These are phyloP conservation scores for Ia io DNA, from an alignment of 2,113 vertebrate species.

Conservation along the genomic window DNA sequence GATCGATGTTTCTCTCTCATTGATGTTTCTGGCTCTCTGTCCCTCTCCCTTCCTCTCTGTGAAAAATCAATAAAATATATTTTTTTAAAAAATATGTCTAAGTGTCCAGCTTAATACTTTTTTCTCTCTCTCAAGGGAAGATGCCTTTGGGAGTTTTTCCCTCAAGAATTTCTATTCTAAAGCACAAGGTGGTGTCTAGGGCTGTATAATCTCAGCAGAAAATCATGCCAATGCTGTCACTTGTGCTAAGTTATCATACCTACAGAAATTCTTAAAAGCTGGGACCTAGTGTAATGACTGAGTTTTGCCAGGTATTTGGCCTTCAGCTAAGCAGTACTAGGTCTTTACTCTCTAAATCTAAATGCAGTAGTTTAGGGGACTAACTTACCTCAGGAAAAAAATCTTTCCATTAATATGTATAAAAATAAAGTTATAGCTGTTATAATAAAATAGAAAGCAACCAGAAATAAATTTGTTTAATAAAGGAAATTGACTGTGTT, in stretches of 20 bases:
- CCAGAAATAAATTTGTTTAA: slow-evolving; percentile 62
- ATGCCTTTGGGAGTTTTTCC: not conserved
- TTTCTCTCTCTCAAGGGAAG: not conserved
- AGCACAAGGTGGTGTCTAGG: not conserved
- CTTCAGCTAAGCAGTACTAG: not conserved
- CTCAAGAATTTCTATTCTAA: not conserved
- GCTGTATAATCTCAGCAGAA: not conserved
- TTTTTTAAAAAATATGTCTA: not conserved
- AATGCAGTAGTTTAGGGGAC: not conserved
- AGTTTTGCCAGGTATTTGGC: not conserved
- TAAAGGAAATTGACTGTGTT: slow-evolving; percentile 55
- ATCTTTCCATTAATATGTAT: slow-evolving; percentile 37
- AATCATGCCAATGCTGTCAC: not conserved
- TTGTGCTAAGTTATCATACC: not conserved
- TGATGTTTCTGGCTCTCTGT: too few species aligned
- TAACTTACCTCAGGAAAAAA: slow-evolving; percentile 21
- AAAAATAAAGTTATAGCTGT: slow-evolving; percentile 58
- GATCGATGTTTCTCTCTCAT: too few species aligned
- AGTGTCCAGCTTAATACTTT: not conserved
- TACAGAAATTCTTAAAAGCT: not conserved
- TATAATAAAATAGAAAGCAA: slow-evolving; percentile 60
- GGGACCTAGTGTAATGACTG: not conserved
- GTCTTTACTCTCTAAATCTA: slow-evolving; percentile 30
- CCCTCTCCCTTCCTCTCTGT: too few species aligned
- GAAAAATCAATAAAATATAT: too few species aligned